Percentiles rank a stretch among this genome's conserved stretches.
These are phyloP conservation scores for Drosophila dives DNA, from an alignment of 2,888 invertebrate genomes.

Conservation along the genomic window DNA sequence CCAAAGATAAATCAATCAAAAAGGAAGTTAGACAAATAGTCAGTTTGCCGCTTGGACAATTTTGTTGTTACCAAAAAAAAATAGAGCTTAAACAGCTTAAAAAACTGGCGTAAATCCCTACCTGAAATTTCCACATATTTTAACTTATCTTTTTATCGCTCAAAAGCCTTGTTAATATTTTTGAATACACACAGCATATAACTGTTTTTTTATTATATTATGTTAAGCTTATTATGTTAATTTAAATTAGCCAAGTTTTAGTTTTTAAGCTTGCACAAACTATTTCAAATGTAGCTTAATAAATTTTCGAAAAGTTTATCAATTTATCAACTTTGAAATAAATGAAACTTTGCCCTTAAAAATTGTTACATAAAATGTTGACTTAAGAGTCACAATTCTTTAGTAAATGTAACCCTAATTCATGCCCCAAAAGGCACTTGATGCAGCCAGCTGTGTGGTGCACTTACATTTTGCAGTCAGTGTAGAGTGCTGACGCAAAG, in stretches of 20 bases:
- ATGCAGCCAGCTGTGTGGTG: slow-evolving; percentile 4
- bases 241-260: background rate
- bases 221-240: background rate
- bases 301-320: background rate
- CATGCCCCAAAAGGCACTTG: background rate
- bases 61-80: background rate
- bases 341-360: background rate
- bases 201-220: background rate
- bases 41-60: background rate
- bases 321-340: background rate
- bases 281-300: background rate
- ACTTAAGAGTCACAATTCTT: background rate
- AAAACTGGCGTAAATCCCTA: background rate
- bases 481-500: slow-evolving; percentile 35
- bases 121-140: background rate
- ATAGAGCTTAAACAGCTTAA: background rate
- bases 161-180: background rate
- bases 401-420: background rate
- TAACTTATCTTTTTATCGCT: background rate
- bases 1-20: slow-evolving; percentile 53
- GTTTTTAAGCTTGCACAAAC: background rate
- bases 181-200: background rate
- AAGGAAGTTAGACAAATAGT: slow-evolving; percentile 16
- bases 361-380: background rate
- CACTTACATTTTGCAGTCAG: slow-evolving; percentile 34